Conservation (phyloP, 2,888 invertebrate species). For the Agapetus fuscipes region DNA sequence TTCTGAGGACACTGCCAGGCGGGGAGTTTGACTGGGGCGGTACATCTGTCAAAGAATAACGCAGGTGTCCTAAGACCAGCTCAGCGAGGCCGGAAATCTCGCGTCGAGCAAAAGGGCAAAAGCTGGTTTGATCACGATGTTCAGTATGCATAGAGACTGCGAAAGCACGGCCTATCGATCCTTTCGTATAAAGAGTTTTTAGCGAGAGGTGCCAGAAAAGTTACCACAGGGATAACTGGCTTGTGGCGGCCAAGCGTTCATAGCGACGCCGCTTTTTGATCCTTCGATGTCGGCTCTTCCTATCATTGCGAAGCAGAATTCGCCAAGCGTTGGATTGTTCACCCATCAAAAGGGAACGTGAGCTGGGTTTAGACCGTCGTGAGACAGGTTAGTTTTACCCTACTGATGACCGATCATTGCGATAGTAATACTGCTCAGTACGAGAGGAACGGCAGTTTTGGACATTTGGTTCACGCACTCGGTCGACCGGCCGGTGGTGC, state of each 20-base stretch:
- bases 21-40: slow-evolving; percentile 59
- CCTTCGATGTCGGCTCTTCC: slow-evolving; percentile 67
- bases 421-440: slow-evolving; percentile 47
- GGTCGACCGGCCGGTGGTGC: slow-evolving; percentile 54
- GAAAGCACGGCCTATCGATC: slow-evolving; percentile 60
- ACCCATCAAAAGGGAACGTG: slow-evolving; percentile 57
- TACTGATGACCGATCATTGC: slow-evolving; percentile 45
- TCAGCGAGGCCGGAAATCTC: slow-evolving; percentile 61
- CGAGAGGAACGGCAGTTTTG: slow-evolving; percentile 49
- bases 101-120: slow-evolving; percentile 62
- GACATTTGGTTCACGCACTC: slow-evolving; percentile 53
- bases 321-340: slow-evolving; percentile 64
- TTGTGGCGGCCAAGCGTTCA: slow-evolving; percentile 55
- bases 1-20: slow-evolving; percentile 50
- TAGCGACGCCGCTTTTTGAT: slow-evolving; percentile 62
- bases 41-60: slow-evolving; percentile 58
- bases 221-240: slow-evolving; percentile 63
- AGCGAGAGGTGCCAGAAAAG: slow-evolving; percentile 63
- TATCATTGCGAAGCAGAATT: slow-evolving; percentile 66
- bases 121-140: slow-evolving; percentile 57
- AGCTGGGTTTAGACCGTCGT: slow-evolving; percentile 58
- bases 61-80: slow-evolving; percentile 55
- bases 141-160: slow-evolving; percentile 54
- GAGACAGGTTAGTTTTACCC: slow-evolving; percentile 55
- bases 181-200: slow-evolving; percentile 47